These are phyloP conservation scores for Leucosticte australis DNA, from an alignment of 2,113 vertebrate genomes.

Conservation along the genomic window DNA sequence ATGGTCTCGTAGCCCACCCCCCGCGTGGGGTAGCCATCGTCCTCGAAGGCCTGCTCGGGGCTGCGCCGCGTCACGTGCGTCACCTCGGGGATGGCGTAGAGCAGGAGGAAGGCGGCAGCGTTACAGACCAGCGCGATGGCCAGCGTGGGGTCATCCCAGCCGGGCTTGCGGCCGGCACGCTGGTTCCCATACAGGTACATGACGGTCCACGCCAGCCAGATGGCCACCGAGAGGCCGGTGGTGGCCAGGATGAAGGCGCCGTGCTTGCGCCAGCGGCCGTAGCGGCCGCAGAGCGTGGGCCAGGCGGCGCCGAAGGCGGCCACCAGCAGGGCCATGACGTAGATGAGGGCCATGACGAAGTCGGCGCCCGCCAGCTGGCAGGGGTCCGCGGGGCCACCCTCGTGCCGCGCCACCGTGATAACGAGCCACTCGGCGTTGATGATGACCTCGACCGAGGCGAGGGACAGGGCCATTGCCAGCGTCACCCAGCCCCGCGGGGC, in stretches of 20 bases:
- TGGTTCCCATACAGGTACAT: slow-evolving; percentile 90
- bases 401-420: slow-evolving; percentile 82
- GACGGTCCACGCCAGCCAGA: slow-evolving; percentile 90
- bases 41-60: slow-evolving; percentile 66
- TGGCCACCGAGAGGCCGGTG: slow-evolving; percentile 74
- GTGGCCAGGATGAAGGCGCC: slow-evolving; percentile 76
- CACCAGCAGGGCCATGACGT: slow-evolving; percentile 87
- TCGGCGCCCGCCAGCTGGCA: slow-evolving; percentile 84
- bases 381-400: not conserved
- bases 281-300: slow-evolving; percentile 74
- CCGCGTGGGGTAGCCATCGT: slow-evolving; percentile 75
- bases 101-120: slow-evolving; percentile 83
- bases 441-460: slow-evolving; percentile 88
- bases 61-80: slow-evolving; percentile 72
- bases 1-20: slow-evolving; percentile 91
- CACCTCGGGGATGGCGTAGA: slow-evolving; percentile 85
- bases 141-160: slow-evolving; percentile 91
- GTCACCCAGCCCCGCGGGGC: slow-evolving; percentile 78
- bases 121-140: slow-evolving; percentile 89
- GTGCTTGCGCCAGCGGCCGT: slow-evolving; percentile 81
- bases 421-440: slow-evolving; percentile 95
- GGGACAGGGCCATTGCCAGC: slow-evolving; percentile 74
- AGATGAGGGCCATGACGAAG: slow-evolving; percentile 92
- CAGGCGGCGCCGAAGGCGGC: slow-evolving; percentile 71
- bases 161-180: not conserved